Conservation (phyloP, 1,140 invertebrate genomes). For the Solen grandis region DNA sequence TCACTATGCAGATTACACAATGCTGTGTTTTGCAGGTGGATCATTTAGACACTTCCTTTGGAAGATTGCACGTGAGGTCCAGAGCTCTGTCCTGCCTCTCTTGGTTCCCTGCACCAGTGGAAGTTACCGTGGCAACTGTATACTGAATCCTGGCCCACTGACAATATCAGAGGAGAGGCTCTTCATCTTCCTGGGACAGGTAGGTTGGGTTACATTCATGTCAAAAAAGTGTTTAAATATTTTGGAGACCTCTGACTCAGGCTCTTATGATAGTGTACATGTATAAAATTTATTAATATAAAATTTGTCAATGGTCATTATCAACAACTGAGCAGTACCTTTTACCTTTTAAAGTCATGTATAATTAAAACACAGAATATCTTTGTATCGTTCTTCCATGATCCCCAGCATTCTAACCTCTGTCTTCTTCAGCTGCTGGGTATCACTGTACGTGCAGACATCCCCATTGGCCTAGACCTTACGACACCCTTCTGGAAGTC, state of each 20-base stretch:
- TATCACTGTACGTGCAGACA: slow-evolving; percentile 80
- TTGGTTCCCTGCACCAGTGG: slow-evolving; percentile 76
- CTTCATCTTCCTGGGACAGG: slow-evolving; percentile 80
- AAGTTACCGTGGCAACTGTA: slow-evolving; percentile 73
- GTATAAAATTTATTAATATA: no score
- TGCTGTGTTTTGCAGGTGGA: slow-evolving; percentile 79
- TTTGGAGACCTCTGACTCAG: not conserved
- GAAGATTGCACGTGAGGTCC: slow-evolving; percentile 78
- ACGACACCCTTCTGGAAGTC: slow-evolving; percentile 78
- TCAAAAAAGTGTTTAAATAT: not conserved
- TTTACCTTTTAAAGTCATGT: no score
- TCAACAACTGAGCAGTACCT: no score
- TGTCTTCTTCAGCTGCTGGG: slow-evolving; percentile 78
- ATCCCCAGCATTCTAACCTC: no score
- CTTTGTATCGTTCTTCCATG: no score
- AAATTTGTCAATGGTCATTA: no score
- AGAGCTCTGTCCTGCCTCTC: slow-evolving; percentile 69
- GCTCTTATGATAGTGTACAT: no score
- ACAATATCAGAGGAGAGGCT: slow-evolving; percentile 79
- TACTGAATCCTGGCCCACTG: slow-evolving; percentile 77
- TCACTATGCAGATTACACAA: no score
- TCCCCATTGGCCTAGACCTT: slow-evolving; percentile 80
- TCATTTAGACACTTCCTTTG: slow-evolving; percentile 81
- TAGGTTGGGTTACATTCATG: slow-evolving; percentile 31
- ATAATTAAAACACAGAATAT: no score